A percentile compares a stretch with the other conserved stretches of the same genome.
These are phyloP conservation scores for Caenorhabditis parvicauda DNA, from an alignment of 2,888 invertebrate species.

Conservation along the genomic window DNA sequence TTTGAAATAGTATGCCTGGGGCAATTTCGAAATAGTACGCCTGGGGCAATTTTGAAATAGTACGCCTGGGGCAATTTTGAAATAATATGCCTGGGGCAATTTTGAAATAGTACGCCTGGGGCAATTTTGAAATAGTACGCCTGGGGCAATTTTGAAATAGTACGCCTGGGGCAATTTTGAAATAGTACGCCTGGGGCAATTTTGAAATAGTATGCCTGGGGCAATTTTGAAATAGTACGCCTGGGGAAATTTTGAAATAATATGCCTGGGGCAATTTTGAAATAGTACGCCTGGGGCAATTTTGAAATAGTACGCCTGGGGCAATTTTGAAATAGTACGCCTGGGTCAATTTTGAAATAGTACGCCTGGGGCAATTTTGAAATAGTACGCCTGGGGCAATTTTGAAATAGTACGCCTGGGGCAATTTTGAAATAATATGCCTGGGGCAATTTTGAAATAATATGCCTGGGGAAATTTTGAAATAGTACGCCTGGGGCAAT, in stretches of 20 bases:
- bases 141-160: no score
- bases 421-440: background rate
- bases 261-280: slow-evolving; percentile 8
- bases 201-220: background rate
- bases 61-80: slow-evolving; percentile 8
- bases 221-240: background rate
- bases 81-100: slow-evolving; percentile 14
- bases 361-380: no score
- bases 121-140: no score
- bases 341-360: no score
- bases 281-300: slow-evolving; percentile 13
- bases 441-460: background rate
- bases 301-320: background rate
- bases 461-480: no score
- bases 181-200: no score
- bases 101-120: background rate
- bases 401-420: background rate
- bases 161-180: no score
- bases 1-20: background rate
- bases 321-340: no score
- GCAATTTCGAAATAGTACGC: background rate
- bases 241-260: background rate
- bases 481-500: slow-evolving; percentile 13
- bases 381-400: no score
- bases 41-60: background rate